Evolutionary conservation across 1,140 invertebrate genomes (phyloP), one percentile per base, ranked within the genome.

Genomic region (Anoplophora glabripennis): DNA sequence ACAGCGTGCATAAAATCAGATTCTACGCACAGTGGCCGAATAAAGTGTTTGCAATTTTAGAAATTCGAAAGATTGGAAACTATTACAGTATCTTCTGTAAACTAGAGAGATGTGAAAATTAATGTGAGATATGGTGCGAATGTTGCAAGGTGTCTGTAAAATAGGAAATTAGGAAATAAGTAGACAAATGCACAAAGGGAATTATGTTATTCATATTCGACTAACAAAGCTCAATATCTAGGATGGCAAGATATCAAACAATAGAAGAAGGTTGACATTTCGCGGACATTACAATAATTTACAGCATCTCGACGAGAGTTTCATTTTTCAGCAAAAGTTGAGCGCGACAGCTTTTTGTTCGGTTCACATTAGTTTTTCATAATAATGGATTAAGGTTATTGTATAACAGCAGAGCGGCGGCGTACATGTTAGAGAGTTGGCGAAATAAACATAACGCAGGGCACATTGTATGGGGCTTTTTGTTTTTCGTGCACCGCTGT

Each of bases 371-470:
- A 60, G 58, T 64, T 64, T 64, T 64, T 60, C 62, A 53, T 54
- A 40, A 49, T 64, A 64, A 64, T 64, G 58, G 62, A 64, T 64
- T 56, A 57, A 57, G 53, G 53, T 61, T 61, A 64, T 64, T 64
- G 62, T 64, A 37, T 60, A 57, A 64, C 62, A 53, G 53, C 48
- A 15, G 42, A 41, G 36, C 33, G 53, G 42, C 45, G 38, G 12
- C 15, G 45, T 34, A 37, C 15, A 40, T 33, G 35, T 41, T 28
- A 33, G 47, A 40, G 42, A 47, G 34, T 47, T 60, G 54, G 58
- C 48, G 49, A 61, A 61, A 61, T 61, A 55, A 61, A 64, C 62
- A 64, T 53, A 59, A 57, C 35, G 21, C 11, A 35, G 53, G 42
- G 53, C 46, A 59, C 53, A 61, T 64, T 64, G 62, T 64, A 49